These are phyloP conservation scores for Phrynosoma blainvillii DNA, from an alignment of 2,113 vertebrate species.

Conservation along the genomic window DNA sequence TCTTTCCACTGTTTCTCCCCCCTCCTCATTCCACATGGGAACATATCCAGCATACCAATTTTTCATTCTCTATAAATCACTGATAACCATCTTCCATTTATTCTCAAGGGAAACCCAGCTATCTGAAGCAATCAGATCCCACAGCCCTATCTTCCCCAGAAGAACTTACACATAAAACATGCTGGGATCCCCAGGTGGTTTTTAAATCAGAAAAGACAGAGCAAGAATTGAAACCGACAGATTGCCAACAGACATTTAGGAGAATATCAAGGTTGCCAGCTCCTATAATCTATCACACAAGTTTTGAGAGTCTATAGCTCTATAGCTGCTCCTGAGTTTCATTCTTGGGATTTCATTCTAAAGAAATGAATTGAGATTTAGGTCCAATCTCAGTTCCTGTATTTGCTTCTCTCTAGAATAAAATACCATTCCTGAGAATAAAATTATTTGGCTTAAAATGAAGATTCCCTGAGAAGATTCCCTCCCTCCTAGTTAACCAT, in stretches of 20 bases:
- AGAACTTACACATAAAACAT: neutral
- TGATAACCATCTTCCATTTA: neutral
- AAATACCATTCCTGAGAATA: too few relatives aligned
- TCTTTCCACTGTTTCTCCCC: neutral
- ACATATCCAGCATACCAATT: neutral
- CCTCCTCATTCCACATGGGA: neutral
- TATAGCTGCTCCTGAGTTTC: neutral
- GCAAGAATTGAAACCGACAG: neutral
- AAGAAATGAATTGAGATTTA: neutral
- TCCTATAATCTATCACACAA: neutral
- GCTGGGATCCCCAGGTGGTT: neutral
- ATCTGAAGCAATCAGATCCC: constrained; percentile 4
- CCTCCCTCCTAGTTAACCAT: neutral
- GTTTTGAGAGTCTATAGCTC: neutral
- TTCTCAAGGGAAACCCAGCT: constrained; percentile 20
- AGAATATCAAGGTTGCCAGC: neutral
- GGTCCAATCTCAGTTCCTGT: neutral
- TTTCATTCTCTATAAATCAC: neutral
- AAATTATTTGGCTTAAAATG: too few relatives aligned
- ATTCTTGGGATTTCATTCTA: neutral
- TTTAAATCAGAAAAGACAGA: constrained; percentile 14
- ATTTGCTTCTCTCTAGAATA: too few relatives aligned
- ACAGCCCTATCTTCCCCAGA: neutral
- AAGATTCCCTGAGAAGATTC: too few relatives aligned
- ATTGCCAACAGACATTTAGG: neutral